Base-by-base conservation (phyloP, 1,140 invertebrate genomes). In the Euschistus heros region DNA sequence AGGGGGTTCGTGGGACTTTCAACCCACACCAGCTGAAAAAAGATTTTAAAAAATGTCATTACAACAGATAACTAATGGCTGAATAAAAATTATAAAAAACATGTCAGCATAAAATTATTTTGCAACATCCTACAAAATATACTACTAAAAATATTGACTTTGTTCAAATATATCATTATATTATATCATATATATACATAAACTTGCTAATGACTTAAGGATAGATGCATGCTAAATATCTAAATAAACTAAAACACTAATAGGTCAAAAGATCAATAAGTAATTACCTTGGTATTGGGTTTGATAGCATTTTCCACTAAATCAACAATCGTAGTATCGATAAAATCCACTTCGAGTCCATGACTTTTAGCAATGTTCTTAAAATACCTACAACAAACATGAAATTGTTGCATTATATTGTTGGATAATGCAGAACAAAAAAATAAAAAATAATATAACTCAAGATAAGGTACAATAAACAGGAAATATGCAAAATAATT, bases 1-100 rank as follows among this genome's bases (percentile, higher is more conserved):
- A 91, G 79, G 0, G 97, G 97, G 80, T 99, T 99, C 18, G 97
- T 97, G 2, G 97, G 97, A 0, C 91, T 91, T 78, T 99, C 97
- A 62, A 98, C 77, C 96, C 96, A 99, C 20, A 99, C 80, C 78
- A 98, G 82, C 89, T 92, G 69, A 15, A 80, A 80, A 71, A 70
- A 68, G 57, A 46, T 61, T 61, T 10, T 65, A 24, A 71, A 61
- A 37, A 70, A 44, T 3, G 17, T 26, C 26, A 67, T 46, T 50
- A 62, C 15, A 46, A n/a, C n/a, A n/a, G n/a, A n/a, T n/a, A n/a
- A n/a, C n/a, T n/a, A n/a, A n/a, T n/a, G n/a, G n/a, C n/a, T n/a
- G n/a, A n/a, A n/a, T n/a, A n/a, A n/a, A n/a, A n/a, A n/a, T n/a
- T n/a, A n/a, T n/a, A n/a, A n/a, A n/a, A n/a, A n/a, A n/a, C n/a